These are phyloP conservation scores for Drosophila mauritiana DNA, from an alignment of 1,140 invertebrate species.

Conservation along the genomic window DNA sequence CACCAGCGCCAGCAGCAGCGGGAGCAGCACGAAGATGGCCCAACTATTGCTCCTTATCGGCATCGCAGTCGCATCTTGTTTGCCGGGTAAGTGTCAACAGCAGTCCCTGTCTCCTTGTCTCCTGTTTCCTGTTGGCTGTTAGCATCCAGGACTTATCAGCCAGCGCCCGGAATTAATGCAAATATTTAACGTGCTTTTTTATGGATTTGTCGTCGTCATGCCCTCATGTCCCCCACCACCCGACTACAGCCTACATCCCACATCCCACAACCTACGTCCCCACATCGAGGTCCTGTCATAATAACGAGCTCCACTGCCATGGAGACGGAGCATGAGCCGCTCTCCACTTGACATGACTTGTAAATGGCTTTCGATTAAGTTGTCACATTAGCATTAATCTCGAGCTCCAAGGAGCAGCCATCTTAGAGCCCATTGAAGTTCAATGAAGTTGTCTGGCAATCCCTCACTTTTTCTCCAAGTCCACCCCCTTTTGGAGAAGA, in stretches of 20 bases:
- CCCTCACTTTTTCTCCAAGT: neutral
- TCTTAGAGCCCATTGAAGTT: slow-evolving; percentile 60
- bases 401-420: slow-evolving; percentile 35
- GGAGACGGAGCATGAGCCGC: slow-evolving; percentile 5
- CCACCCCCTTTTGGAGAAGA: neutral
- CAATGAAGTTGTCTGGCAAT: slow-evolving; percentile 71
- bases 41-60: slow-evolving; percentile 80
- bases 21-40: slow-evolving; percentile 46
- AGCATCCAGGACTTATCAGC: slow-evolving; percentile 59
- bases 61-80: slow-evolving; percentile 75
- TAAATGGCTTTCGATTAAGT: slow-evolving; percentile 83
- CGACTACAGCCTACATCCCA: slow-evolving; percentile 15
- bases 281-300: slow-evolving; percentile 50
- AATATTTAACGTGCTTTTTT: slow-evolving; percentile 80
- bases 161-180: slow-evolving; percentile 69
- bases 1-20: slow-evolving; percentile 9
- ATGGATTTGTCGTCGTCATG: slow-evolving; percentile 77
- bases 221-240: neutral
- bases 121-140: slow-evolving; percentile 22
- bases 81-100: slow-evolving; percentile 75
- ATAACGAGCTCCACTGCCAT: slow-evolving; percentile 20
- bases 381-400: slow-evolving; percentile 83
- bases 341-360: slow-evolving; percentile 78
- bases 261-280: neutral
- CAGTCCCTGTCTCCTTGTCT: slow-evolving; percentile 28